Percentiles rank a stretch among this genome's conserved stretches.
These are phyloP conservation scores for Perdita meconis DNA, from an alignment of 2,888 invertebrate genomes.

Conservation along the genomic window DNA sequence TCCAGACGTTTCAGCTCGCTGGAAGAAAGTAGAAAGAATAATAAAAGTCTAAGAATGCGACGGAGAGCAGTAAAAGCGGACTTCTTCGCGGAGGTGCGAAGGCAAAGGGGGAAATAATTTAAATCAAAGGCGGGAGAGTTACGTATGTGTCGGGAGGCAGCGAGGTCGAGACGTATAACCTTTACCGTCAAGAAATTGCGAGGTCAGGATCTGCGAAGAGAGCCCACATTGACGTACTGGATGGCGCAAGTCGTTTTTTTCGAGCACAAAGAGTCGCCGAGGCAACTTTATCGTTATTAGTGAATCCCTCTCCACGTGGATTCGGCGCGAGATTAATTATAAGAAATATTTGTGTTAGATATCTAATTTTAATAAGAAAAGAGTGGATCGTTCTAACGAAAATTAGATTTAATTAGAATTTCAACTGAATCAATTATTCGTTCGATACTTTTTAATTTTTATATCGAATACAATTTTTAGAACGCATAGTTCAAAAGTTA, in stretches of 20 bases:
- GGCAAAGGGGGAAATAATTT: constrained; percentile 45
- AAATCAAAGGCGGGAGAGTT: constrained; percentile 44
- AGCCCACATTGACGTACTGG: neutral
- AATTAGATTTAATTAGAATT: neutral
- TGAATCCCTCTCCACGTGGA: neutral
- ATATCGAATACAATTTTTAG: too few species aligned
- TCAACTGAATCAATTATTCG: too few species aligned
- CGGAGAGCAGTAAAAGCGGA: constrained; percentile 27
- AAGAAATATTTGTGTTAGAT: neutral
- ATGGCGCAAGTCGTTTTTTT: constrained; percentile 12
- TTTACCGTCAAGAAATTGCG: constrained; percentile 47
- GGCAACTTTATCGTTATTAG: neutral
- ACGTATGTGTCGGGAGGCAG: constrained; percentile 28
- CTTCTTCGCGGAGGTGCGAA: constrained; percentile 18
- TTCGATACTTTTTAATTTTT: too few species aligned
- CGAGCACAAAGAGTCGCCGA: neutral
- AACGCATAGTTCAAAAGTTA: too few species aligned
- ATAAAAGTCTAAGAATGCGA: constrained; percentile 31
- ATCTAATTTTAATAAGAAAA: neutral
- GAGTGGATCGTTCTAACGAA: neutral
- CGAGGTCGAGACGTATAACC: constrained; percentile 33
- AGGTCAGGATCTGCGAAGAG: constrained; percentile 20
- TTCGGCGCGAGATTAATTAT: neutral
- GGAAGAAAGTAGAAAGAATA: constrained; percentile 42
- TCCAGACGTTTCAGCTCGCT: constrained; percentile 5